Conservation (phyloP, 1,140 invertebrate species). For the Formica exsecta region DNA sequence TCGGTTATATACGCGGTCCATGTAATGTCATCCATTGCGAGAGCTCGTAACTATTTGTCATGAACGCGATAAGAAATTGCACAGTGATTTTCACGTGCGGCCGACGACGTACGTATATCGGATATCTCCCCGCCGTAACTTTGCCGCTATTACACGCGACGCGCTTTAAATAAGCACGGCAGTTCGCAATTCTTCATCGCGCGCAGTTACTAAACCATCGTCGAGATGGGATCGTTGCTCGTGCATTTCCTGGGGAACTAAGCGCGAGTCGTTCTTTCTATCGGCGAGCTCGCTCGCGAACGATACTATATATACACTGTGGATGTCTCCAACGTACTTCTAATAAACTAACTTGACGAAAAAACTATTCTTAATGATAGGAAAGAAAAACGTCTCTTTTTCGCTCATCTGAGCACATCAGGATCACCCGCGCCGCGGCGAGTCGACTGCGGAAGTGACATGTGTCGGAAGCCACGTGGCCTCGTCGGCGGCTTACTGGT, state of each 20-base stretch:
- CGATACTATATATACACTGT: background rate
- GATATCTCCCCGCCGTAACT: slow-evolving; percentile 47
- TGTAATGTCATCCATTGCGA: slow-evolving; percentile 9
- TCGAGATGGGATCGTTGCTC: background rate
- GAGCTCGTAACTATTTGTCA: slow-evolving; percentile 73
- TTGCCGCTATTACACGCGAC: slow-evolving; percentile 45
- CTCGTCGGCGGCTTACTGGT: slow-evolving; percentile 51
- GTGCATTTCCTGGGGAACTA: background rate
- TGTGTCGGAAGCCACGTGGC: slow-evolving; percentile 27
- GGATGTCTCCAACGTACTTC: slow-evolving; percentile 9
- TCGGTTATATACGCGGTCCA: slow-evolving; percentile 11
- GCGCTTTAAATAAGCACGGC: slow-evolving; percentile 54
- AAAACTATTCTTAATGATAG: background rate
- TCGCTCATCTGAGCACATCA: slow-evolving; percentile 38
- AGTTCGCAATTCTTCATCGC: slow-evolving; percentile 45
- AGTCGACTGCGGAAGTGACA: slow-evolving; percentile 53
- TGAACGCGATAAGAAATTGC: slow-evolving; percentile 60
- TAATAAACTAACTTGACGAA: slow-evolving; percentile 34
- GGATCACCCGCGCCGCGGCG: slow-evolving; percentile 12
- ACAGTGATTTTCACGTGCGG: slow-evolving; percentile 44
- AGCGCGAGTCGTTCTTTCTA: background rate
- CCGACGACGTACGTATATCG: slow-evolving; percentile 42
- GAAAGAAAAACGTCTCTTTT: slow-evolving; percentile 17
- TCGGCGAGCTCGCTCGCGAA: background rate
- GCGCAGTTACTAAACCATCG: slow-evolving; percentile 21